A percentile compares a stretch with the other conserved stretches of the same genome.
Evolutionary conservation across 2,797 vertebrate species (phyloP).

Genomic region (Loriculus beryllinus): DNA sequence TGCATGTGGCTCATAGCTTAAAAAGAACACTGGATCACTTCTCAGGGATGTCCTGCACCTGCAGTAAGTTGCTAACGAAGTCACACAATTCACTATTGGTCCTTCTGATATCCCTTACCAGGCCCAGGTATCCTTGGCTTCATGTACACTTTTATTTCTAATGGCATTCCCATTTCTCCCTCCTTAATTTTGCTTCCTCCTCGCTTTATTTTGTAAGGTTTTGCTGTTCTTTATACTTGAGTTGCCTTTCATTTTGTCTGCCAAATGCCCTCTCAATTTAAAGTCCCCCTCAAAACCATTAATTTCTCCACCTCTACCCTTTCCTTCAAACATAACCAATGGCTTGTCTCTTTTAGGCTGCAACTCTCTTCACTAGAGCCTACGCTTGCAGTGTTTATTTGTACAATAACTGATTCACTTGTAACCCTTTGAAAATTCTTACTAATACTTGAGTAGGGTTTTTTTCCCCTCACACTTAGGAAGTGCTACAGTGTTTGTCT

Average conservation of each 20-base stretch:
- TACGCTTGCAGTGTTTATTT: conserved; percentile 12
- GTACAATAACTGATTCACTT: conserved; percentile 5
- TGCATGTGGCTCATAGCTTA: not conserved
- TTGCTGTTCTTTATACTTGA: not conserved
- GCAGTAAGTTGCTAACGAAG: not conserved
- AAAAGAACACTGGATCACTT: not conserved
- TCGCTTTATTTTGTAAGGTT: not conserved
- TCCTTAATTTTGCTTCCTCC: not conserved
- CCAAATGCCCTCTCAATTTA: not conserved
- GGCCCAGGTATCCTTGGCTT: not conserved
- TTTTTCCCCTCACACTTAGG: not conserved
- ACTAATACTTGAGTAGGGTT: not conserved
- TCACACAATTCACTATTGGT: too few relatives aligned
- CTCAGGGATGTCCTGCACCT: not conserved
- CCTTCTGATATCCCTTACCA: not conserved
- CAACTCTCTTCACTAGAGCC: not conserved
- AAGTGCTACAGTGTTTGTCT: conserved; percentile 28
- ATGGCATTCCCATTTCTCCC: not conserved
- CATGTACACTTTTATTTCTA: not conserved
- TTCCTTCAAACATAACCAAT: not conserved
- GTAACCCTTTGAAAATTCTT: conserved; percentile 30
- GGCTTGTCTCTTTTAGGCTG: not conserved
- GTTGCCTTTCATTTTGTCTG: not conserved
- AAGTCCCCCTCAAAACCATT: not conserved
- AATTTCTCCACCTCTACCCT: not conserved